phyloP scores from a whole-genome alignment of 1,140 invertebrate genomes.

The Drosophila kurseongensis region DNA sequence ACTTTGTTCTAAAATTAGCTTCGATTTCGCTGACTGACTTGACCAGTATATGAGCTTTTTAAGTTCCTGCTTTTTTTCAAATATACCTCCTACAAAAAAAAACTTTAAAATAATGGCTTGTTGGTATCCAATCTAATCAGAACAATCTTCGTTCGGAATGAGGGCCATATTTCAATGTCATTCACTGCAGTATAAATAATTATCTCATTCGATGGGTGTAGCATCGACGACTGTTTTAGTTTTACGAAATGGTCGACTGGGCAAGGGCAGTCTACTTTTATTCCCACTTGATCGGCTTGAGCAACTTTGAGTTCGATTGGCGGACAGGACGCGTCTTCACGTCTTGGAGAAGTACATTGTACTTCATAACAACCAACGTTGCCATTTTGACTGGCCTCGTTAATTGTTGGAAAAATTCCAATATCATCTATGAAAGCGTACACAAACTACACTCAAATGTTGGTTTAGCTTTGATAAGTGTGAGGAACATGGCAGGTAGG shows the following conservation, averaged over 20 bases:
- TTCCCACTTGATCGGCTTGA: conserved; percentile 7
- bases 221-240: neutral
- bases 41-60: too few species aligned
- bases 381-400: neutral
- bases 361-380: neutral
- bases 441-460: conserved; percentile 11
- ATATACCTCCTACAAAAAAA: too few species aligned
- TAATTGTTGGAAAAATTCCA: too few species aligned
- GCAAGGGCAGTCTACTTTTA: neutral
- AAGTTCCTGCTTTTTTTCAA: too few species aligned
- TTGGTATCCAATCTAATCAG: too few species aligned
- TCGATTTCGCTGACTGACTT: too few species aligned
- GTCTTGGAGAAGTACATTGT: conserved; percentile 2
- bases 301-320: conserved; percentile 27
- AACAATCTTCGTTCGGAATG: too few species aligned
- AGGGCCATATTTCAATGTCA: too few species aligned
- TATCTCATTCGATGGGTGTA: too few species aligned
- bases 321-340: conserved; percentile 5
- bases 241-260: conserved; percentile 23
- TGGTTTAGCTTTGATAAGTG: neutral
- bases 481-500: conserved; percentile 1
- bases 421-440: neutral
- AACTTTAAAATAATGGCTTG: too few species aligned
- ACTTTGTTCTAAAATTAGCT: too few species aligned
- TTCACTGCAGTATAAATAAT: too few species aligned